Evolutionary conservation across 2,888 invertebrate species (phyloP).

Genomic region (Heliconius sara): DNA sequence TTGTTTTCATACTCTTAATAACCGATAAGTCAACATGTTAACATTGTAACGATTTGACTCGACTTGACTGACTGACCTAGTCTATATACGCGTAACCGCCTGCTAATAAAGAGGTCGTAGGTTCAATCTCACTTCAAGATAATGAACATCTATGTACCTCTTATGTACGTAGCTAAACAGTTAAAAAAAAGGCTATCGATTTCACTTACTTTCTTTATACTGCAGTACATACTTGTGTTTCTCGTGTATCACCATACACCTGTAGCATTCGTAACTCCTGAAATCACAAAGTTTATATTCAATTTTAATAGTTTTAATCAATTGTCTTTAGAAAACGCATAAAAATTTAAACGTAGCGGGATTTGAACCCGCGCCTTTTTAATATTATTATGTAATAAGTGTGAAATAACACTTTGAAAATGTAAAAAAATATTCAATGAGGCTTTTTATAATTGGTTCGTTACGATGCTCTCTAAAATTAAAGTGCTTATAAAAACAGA

Average conservation of each 20-base stretch:
- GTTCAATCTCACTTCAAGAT: too few relatives aligned
- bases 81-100: not conserved
- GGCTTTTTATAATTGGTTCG: not conserved
- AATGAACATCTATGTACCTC: too few relatives aligned
- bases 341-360: not conserved
- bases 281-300: slow-evolving; percentile 57
- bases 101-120: not conserved
- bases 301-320: not conserved
- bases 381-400: not conserved
- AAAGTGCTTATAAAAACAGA: not conserved
- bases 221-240: slow-evolving; percentile 91
- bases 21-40: slow-evolving; percentile 3
- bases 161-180: not conserved
- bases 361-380: not conserved
- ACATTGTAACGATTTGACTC: slow-evolving; percentile 8
- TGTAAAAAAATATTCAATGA: not conserved
- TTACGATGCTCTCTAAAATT: not conserved
- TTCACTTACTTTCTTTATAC: slow-evolving; percentile 91
- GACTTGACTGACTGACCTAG: slow-evolving; percentile 14
- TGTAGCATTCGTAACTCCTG: slow-evolving; percentile 88
- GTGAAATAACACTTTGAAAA: not conserved
- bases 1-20: slow-evolving; percentile 10
- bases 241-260: slow-evolving; percentile 90
- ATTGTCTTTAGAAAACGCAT: too few relatives aligned
- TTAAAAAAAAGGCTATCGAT: not conserved